Percentiles rank a stretch among this genome's conserved stretches.
phyloP scores from a whole-genome alignment of 2,797 vertebrate species.

The Myripristis jacobus region DNA sequence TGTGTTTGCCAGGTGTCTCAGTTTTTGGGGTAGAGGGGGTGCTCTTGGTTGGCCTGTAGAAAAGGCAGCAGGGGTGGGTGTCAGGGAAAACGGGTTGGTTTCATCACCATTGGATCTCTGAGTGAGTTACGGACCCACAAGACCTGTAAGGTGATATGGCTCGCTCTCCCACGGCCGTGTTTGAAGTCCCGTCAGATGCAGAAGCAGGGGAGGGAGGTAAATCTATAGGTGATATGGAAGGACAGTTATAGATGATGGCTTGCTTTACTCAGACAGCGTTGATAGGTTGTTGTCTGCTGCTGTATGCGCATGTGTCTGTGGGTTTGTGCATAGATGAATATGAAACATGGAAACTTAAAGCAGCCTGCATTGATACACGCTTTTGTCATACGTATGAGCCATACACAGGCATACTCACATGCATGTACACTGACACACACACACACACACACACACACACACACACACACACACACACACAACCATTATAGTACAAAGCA shows the following conservation, averaged over 20 bases:
- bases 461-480: slow-evolving; percentile 20
- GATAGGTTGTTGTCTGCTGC: slow-evolving; percentile 1
- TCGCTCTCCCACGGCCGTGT: neutral
- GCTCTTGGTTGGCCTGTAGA: slow-evolving; percentile 15
- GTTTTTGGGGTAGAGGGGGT: neutral
- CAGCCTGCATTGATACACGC: no score
- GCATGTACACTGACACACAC: neutral
- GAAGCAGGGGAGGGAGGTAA: neutral
- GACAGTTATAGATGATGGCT: slow-evolving; percentile 5
- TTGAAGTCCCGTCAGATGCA: slow-evolving; percentile 23
- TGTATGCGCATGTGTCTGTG: neutral
- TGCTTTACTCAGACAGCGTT: neutral
- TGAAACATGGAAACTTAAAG: neutral
- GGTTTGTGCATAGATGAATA: no score
- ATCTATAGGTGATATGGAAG: neutral
- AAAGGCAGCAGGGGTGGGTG: slow-evolving; percentile 28
- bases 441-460: no score
- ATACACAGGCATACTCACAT: slow-evolving; percentile 7
- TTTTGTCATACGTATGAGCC: neutral
- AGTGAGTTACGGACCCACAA: slow-evolving; percentile 21
- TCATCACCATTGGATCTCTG: slow-evolving; percentile 28
- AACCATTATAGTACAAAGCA: slow-evolving; percentile 12
- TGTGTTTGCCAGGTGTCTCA: slow-evolving; percentile 12
- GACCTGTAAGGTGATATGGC: slow-evolving; percentile 25
- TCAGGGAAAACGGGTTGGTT: slow-evolving; percentile 34